Evolutionary conservation across 2,888 invertebrate species (phyloP).

Genomic region (Polymixis flavicincta): DNA sequence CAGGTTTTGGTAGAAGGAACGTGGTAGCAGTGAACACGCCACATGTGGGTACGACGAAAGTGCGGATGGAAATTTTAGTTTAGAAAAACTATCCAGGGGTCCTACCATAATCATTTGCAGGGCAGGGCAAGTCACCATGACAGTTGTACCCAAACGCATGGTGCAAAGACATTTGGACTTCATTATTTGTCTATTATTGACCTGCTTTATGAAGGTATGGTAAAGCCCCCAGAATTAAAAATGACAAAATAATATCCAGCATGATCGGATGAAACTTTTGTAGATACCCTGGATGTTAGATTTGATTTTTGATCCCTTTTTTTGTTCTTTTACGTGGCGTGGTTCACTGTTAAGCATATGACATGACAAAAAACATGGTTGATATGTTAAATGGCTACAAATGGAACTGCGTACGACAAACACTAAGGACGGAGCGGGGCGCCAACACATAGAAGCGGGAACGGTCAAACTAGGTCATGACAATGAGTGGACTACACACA

Average conservation of each 20-base stretch:
- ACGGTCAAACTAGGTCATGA: slow-evolving; percentile 63
- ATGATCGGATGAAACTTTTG: slow-evolving; percentile 54
- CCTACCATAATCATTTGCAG: slow-evolving; percentile 15
- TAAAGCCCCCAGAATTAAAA: neutral
- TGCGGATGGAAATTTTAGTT: slow-evolving; percentile 23
- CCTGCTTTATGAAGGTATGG: slow-evolving; percentile 9
- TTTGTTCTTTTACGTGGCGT: slow-evolving; percentile 41
- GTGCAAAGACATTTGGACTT: neutral
- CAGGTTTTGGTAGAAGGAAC: slow-evolving; percentile 6
- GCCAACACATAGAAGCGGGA: slow-evolving; percentile 64
- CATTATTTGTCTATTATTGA: neutral
- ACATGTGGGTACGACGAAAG: slow-evolving; percentile 47
- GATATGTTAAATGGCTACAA: slow-evolving; percentile 55
- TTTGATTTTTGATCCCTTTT: neutral
- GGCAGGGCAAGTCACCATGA: neutral
- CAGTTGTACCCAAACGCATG: neutral
- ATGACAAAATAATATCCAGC: slow-evolving; percentile 45
- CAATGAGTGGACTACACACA: slow-evolving; percentile 69
- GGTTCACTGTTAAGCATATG: slow-evolving; percentile 59
- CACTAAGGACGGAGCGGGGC: slow-evolving; percentile 52
- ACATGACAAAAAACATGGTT: slow-evolving; percentile 57
- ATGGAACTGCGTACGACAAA: slow-evolving; percentile 56
- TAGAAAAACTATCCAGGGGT: neutral
- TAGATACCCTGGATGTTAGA: slow-evolving; percentile 10
- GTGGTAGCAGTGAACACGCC: slow-evolving; percentile 57